Evolutionary conservation across 2,113 vertebrate species (phyloP).

Genomic region (Axis porcinus): DNA sequence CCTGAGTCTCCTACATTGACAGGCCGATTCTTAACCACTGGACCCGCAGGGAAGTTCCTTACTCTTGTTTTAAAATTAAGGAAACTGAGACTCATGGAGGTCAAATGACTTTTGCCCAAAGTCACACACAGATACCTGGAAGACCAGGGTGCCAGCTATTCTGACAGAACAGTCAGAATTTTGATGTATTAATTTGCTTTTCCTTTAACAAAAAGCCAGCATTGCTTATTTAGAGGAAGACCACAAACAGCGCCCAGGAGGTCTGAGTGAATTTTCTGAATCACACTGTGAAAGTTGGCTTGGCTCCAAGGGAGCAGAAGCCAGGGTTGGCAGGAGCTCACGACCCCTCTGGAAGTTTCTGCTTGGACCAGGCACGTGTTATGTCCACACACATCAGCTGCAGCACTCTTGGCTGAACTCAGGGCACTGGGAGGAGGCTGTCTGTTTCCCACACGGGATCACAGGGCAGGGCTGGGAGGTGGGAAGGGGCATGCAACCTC

Average conservation of each 20-base stretch:
- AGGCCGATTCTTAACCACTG: not conserved
- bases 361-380: not conserved
- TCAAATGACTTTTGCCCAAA: not conserved
- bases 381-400: too few species aligned
- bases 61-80: not conserved
- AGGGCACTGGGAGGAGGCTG: not conserved
- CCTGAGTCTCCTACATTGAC: not conserved
- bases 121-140: not conserved
- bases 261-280: not conserved
- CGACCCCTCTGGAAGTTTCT: not conserved
- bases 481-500: not conserved
- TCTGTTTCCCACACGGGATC: not conserved
- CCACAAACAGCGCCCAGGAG: not conserved
- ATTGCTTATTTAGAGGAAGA: not conserved
- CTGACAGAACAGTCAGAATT: not conserved
- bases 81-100: too few species aligned
- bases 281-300: fast-evolving
- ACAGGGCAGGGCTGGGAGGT: fast-evolving
- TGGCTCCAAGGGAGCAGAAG: not conserved
- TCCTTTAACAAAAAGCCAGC: not conserved
- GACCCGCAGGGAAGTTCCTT: not conserved
- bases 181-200: not conserved
- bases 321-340: not conserved
- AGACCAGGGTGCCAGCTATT: not conserved
- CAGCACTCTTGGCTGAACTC: too few species aligned